phyloP scores from a whole-genome alignment of 2,797 vertebrate species.

The Acrocephalus scirpaceus region DNA sequence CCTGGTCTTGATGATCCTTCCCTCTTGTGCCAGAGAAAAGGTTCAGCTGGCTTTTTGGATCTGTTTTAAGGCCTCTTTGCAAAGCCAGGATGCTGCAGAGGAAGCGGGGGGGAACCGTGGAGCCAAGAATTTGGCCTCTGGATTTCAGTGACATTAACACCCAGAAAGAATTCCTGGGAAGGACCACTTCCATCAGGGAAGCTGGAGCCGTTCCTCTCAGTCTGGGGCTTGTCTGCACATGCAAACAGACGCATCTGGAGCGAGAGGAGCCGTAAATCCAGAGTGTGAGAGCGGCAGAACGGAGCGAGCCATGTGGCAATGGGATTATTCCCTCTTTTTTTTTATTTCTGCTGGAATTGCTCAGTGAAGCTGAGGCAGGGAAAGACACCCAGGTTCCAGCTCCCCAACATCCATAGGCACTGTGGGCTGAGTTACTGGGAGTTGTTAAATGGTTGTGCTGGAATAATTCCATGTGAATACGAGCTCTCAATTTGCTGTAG shows the following conservation, averaged over 20 bases:
- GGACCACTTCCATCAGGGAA: slow-evolving; percentile 16
- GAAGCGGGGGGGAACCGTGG: not conserved
- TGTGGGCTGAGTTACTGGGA: not conserved
- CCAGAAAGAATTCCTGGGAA: slow-evolving; percentile 61
- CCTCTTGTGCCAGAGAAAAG: slow-evolving; percentile 27
- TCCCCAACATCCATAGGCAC: not conserved
- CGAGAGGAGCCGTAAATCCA: not conserved
- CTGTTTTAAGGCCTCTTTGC: not conserved
- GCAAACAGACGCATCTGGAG: slow-evolving; percentile 2
- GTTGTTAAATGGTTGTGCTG: not conserved
- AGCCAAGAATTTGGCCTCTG: slow-evolving; percentile 56
- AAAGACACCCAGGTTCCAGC: not conserved
- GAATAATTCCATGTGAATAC: not conserved
- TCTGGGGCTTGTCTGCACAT: slow-evolving; percentile 37
- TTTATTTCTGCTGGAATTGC: not conserved
- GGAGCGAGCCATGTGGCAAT: not conserved
- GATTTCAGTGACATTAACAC: slow-evolving; percentile 58
- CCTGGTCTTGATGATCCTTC: not conserved
- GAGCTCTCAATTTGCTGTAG: not conserved
- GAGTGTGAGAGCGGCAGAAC: not conserved
- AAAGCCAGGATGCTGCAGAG: slow-evolving; percentile 20
- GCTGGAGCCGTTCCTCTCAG: not conserved
- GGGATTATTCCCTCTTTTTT: not conserved
- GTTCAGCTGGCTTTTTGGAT: slow-evolving; percentile 60
- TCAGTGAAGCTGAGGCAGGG: not conserved